phyloP scores from a whole-genome alignment of 2,888 invertebrate species.

The Drosophila pegasa region DNA sequence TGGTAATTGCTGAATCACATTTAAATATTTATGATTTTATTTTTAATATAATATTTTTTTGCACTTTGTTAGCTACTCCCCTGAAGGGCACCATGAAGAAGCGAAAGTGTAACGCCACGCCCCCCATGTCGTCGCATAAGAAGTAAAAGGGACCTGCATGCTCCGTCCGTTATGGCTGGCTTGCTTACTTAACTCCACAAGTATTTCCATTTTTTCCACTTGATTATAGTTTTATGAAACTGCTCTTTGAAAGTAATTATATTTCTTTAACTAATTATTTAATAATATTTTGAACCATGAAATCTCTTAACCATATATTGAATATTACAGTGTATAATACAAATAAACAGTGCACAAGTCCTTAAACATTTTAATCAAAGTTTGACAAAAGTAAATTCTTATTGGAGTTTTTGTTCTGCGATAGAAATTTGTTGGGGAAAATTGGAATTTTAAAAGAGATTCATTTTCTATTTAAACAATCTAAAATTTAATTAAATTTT shows the following conservation, averaged over 20 bases:
- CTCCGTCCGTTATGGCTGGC: constrained; percentile 46
- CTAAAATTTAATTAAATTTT: no score
- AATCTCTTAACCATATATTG: constrained; percentile 16
- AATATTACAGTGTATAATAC: constrained; percentile 33
- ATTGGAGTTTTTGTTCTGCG: no score
- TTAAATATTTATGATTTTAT: not conserved
- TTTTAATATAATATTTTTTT: not conserved
- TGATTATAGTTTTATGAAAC: constrained; percentile 33
- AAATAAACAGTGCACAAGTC: constrained; percentile 14
- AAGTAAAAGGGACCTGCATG: constrained; percentile 52
- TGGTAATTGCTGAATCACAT: constrained; percentile 61
- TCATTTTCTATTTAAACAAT: no score
- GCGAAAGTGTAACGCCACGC: constrained; percentile 82
- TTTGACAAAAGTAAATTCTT: not conserved
- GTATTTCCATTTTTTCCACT: constrained; percentile 60
- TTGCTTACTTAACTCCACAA: constrained; percentile 65
- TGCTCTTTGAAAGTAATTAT: constrained; percentile 23
- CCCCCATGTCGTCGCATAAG: constrained; percentile 78
- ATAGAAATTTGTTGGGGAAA: no score
- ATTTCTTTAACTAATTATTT: constrained; percentile 18
- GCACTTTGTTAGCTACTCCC: constrained; percentile 78
- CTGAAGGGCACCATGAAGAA: constrained; percentile 83
- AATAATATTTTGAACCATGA: constrained; percentile 16
- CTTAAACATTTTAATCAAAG: not conserved
- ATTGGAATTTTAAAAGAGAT: no score